These are phyloP conservation scores for Xestobium rufovillosum DNA, from an alignment of 2,888 invertebrate genomes.

Conservation along the genomic window DNA sequence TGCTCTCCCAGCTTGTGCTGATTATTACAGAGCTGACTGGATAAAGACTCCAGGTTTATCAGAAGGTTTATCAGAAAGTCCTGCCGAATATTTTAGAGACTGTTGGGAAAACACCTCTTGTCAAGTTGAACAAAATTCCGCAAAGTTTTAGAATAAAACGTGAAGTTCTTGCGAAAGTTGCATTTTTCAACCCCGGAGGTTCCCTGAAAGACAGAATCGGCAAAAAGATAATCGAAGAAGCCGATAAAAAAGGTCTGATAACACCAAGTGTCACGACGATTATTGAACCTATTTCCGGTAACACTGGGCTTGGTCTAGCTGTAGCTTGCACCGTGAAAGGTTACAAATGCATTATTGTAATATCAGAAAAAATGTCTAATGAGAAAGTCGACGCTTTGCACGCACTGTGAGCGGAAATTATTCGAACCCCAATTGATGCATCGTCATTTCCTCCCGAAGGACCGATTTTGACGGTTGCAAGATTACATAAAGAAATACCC, in stretches of 20 bases:
- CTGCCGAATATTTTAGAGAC: no score
- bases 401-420: no score
- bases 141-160: conserved; percentile 71
- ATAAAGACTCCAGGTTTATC: no score
- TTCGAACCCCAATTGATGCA: no score
- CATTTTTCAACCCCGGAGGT: conserved; percentile 93
- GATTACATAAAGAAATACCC: no score
- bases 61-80: conserved; percentile 76
- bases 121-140: conserved; percentile 72
- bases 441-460: no score
- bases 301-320: conserved; percentile 82
- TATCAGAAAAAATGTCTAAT: no score
- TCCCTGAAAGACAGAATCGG: conserved; percentile 94
- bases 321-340: conserved; percentile 85
- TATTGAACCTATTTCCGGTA: conserved; percentile 85
- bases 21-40: no score
- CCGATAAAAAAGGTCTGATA: conserved; percentile 75
- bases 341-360: conserved; percentile 88
- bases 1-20: no score
- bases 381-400: conserved; percentile 80
- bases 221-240: conserved; percentile 89
- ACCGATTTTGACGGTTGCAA: no score
- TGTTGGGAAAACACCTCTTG: no score
- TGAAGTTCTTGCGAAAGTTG: conserved; percentile 94
- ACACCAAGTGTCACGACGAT: no score